These are phyloP conservation scores for Dynastes hyllus DNA, from an alignment of 2,888 invertebrate genomes.

Conservation along the genomic window DNA sequence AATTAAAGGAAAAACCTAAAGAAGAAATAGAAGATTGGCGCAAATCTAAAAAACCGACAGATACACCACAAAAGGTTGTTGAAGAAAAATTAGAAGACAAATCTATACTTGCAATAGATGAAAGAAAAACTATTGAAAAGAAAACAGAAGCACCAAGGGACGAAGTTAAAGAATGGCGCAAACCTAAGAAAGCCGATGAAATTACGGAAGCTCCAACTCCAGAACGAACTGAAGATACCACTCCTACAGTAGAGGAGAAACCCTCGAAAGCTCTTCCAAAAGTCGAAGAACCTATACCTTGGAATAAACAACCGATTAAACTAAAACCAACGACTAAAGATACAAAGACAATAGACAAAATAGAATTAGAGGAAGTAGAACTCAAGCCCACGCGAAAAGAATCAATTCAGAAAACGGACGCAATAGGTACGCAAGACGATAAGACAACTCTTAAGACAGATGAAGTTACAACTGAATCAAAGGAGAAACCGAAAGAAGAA, in stretches of 20 bases:
- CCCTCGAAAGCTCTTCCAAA: constrained; percentile 51
- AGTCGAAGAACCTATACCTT: constrained; percentile 69
- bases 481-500: constrained; percentile 61
- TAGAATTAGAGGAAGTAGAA: constrained; percentile 72
- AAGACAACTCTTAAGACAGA: not conserved
- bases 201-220: constrained; percentile 7
- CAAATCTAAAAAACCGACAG: constrained; percentile 26
- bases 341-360: constrained; percentile 68
- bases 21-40: constrained; percentile 47
- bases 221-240: constrained; percentile 11
- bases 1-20: not conserved
- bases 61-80: constrained; percentile 42
- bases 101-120: not conserved
- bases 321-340: constrained; percentile 71
- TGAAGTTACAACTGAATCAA: not conserved
- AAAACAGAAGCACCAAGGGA: constrained; percentile 59
- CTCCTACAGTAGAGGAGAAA: not conserved
- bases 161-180: constrained; percentile 59
- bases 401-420: constrained; percentile 33
- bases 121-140: not conserved
- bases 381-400: constrained; percentile 65
- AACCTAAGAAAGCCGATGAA: constrained; percentile 51
- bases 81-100: not conserved
- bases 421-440: not conserved
- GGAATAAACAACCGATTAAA: constrained; percentile 78